A percentile compares a stretch with the other conserved stretches of the same genome.
These are phyloP conservation scores for Ochlodes sylvanus DNA, from an alignment of 2,888 invertebrate species.

Conservation along the genomic window DNA sequence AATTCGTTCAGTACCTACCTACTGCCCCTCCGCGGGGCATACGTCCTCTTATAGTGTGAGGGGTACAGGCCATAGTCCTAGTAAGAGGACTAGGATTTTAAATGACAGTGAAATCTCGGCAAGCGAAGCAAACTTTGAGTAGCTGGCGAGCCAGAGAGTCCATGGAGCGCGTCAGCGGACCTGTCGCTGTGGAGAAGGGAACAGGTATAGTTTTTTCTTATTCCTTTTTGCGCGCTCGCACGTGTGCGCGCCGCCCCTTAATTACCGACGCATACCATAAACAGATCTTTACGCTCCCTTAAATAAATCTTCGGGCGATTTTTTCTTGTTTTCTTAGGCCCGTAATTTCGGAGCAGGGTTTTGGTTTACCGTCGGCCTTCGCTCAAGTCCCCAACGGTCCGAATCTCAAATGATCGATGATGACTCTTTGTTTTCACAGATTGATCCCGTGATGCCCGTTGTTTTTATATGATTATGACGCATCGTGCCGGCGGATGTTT, in stretches of 20 bases:
- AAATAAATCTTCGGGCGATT: conserved; percentile 80
- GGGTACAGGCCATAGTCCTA: too few relatives aligned
- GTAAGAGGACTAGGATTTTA: neutral
- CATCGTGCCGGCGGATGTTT: conserved; percentile 43
- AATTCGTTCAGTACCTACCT: too few relatives aligned
- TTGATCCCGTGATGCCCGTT: conserved; percentile 56
- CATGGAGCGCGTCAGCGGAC: conserved; percentile 77
- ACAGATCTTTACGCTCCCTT: conserved; percentile 85
- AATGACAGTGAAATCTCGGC: neutral
- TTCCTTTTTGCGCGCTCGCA: conserved; percentile 80
- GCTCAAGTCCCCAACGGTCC: conserved; percentile 50
- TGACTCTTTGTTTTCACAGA: conserved; percentile 78
- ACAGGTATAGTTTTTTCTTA: conserved; percentile 82
- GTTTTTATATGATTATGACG: conserved; percentile 39
- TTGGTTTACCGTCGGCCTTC: conserved; percentile 69
- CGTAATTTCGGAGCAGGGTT: conserved; percentile 74
- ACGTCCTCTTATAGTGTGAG: too few relatives aligned
- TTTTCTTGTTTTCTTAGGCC: conserved; percentile 79
- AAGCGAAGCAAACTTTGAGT: conserved; percentile 62
- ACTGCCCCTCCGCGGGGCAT: too few relatives aligned
- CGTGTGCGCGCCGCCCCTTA: conserved; percentile 82
- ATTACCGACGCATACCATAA: conserved; percentile 85
- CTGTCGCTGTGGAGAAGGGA: conserved; percentile 75
- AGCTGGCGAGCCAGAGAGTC: conserved; percentile 46
- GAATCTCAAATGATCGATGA: conserved; percentile 71